Base-by-base conservation (phyloP, 1,140 invertebrate genomes). In the Planococcus citri region DNA sequence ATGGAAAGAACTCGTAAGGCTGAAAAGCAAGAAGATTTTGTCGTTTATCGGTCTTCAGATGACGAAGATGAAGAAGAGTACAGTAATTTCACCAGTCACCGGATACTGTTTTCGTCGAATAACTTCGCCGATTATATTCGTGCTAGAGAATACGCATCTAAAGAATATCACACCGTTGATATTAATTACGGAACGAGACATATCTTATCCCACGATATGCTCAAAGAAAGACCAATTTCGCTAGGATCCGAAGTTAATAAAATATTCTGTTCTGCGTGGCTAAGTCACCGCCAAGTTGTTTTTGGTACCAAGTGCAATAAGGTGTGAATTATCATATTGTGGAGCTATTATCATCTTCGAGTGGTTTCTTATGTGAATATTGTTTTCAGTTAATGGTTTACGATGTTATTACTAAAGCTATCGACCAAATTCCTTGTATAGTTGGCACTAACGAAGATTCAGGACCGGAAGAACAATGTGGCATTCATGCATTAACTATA, bases 221-320 rank as follows among this genome's bases (percentile, higher is more conserved):
- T 92, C 74, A 88, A 87, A 77, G 91, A 94, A 79, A 88, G 88
- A 68, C 85, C 89, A 2, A 85, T 93, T 75, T 86, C 83, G 12
- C 41, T 94, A 69, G 88, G 87, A 74, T 91, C 88, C 77, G 60
- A 64, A 9, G 90, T 95, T 79, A 96, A 97, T 80, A 97, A 97
- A 83, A 89, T 97, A 58, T 97, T 97, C 81, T 94, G 94, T 78
- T 94, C 94, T 0, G 89, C 95, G 79, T 98, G 95, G 94, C 82
- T 97, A 20, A 94, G 90, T 75, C 91, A 95, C 80, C 84, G 91
- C 77, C 93, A 95, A 83, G 90, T 97, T 71, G 92, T 95, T 4
- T 72, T 70, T 70, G 71, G 71, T 68, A 72, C 71, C 27, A 97
- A 97, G 78, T 97, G 95, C 79, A 97, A 97, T 80, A 95, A 95